phyloP scores from a whole-genome alignment of 2,797 vertebrate species.

The Cercopithecus hamlyni region DNA sequence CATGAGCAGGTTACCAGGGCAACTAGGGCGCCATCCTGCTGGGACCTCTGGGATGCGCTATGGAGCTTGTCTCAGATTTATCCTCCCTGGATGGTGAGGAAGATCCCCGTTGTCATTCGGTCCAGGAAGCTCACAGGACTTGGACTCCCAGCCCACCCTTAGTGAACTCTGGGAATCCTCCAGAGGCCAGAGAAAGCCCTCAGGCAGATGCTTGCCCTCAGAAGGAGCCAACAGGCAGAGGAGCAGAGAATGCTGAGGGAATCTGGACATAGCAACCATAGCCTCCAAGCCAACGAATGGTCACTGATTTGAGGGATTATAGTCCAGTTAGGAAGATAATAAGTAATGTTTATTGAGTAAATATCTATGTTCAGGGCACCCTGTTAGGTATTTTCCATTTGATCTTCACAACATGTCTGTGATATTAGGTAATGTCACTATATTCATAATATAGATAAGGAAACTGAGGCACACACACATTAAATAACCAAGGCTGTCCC shows the following conservation, averaged over 20 bases:
- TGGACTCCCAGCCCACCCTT: neutral
- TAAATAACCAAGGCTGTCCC: neutral
- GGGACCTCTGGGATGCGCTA: neutral
- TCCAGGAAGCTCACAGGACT: neutral
- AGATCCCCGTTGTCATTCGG: neutral
- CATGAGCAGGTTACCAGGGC: neutral
- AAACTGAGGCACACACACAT: neutral
- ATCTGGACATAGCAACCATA: neutral
- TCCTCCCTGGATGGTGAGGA: neutral
- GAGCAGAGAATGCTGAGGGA: neutral
- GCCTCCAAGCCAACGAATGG: neutral
- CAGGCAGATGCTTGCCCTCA: neutral
- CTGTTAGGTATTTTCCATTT: neutral
- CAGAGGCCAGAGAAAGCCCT: neutral
- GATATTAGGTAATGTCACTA: neutral
- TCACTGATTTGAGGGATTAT: neutral
- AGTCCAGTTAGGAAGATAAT: neutral
- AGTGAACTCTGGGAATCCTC: neutral
- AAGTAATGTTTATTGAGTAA: neutral
- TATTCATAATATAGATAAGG: neutral
- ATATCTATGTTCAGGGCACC: neutral
- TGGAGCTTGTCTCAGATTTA: neutral
- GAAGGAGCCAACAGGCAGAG: neutral
- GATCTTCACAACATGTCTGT: neutral
- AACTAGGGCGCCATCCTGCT: neutral